Evolutionary conservation across 2,888 invertebrate genomes (phyloP), one percentile per base, ranked within the genome.

Genomic region (Cabera pusaria): DNA sequence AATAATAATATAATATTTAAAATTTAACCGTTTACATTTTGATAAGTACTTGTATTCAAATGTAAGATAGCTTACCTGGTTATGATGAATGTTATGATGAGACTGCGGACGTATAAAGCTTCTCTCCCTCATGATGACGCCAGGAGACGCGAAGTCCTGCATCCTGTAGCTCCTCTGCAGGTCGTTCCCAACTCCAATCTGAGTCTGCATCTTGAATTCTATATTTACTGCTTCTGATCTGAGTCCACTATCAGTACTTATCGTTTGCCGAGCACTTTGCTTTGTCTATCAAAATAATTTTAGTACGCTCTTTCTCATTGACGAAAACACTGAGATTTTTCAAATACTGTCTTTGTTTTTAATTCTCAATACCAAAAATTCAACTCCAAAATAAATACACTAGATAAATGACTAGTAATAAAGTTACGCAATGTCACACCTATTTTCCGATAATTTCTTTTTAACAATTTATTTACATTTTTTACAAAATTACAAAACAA

Each of bases 31-130:
- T n/a, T n/a, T n/a, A n/a, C n/a, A n/a, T n/a, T n/a, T n/a, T n/a
- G n/a, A n/a, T n/a, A n/a, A n/a, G n/a, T n/a, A n/a, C n/a, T n/a
- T n/a, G n/a, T n/a, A n/a, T n/a, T n/a, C n/a, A n/a, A n/a, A n/a
- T n/a, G n/a, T n/a, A n/a, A n/a, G n/a, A n/a, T n/a, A n/a, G n/a
- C n/a, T 56, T 56, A 90, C 90, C 89, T 88, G 90, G 73, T 83
- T 85, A 68, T 89, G 89, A 74, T 90, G 90, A 76, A 88, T 81
- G 49, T 85, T 90, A 67, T 92, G 89, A 66, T 91, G 90, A 1
- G 87, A 88, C 61, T 90, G 93, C 23, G 91, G 90, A 43, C 93
- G 90, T 33, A 94, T 90, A 74, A 94, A 94, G 73, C 94, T 94
- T 53, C 94, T 87, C 73, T 94, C 94, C 52, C 94, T 80, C 72